These are phyloP conservation scores for Polypterus bichir DNA, from an alignment of 2,113 vertebrate species.

Conservation along the genomic window DNA sequence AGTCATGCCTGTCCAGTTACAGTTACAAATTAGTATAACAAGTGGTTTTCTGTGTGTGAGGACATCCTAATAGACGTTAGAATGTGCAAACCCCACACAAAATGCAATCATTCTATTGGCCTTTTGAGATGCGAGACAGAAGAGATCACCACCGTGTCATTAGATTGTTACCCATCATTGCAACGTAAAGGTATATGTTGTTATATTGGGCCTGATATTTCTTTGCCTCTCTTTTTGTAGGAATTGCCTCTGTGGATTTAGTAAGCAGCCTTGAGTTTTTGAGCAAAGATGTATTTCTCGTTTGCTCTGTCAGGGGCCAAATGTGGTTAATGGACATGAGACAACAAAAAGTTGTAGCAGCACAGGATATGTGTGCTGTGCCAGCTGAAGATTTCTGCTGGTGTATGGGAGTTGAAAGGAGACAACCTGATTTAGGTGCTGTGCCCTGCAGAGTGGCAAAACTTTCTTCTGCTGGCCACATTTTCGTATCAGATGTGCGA, in stretches of 20 bases:
- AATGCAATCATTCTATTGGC: too few relatives aligned
- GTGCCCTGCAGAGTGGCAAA: constrained; percentile 33
- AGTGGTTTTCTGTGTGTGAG: too few relatives aligned
- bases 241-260: constrained; percentile 24
- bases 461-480: constrained; percentile 46
- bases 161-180: too few relatives aligned
- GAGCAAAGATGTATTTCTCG: constrained; percentile 36
- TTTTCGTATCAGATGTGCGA: constrained; percentile 53
- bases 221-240: too few relatives aligned
- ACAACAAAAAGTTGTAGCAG: constrained; percentile 17
- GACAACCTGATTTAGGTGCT: not conserved
- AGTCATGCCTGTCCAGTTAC: too few relatives aligned
- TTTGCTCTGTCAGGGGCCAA: constrained; percentile 47
- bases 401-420: constrained; percentile 32
- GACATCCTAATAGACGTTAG: too few relatives aligned
- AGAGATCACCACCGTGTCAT: too few relatives aligned
- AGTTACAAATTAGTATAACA: too few relatives aligned
- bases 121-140: too few relatives aligned
- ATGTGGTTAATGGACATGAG: constrained; percentile 57
- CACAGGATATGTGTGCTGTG: rapidly evolving
- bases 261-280: constrained; percentile 56
- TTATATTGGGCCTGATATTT: too few relatives aligned
- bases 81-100: too few relatives aligned
- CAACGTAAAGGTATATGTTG: too few relatives aligned
- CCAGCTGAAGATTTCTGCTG: constrained; percentile 22